Base-by-base conservation (phyloP, 2,113 vertebrate species). In the Triplophysa dalaica region DNA sequence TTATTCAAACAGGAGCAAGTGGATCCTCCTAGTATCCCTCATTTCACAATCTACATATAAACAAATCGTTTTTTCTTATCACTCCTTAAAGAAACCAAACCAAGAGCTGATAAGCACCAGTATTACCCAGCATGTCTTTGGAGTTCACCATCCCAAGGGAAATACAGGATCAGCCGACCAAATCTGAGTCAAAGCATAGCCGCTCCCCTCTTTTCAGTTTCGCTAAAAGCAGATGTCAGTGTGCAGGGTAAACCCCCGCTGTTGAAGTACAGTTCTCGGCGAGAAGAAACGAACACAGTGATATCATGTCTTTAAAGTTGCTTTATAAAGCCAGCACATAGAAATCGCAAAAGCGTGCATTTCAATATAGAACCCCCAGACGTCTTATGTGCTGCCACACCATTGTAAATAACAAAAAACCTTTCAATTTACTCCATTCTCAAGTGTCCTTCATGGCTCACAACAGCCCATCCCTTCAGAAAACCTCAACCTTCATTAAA, bases 1-100 rank as follows among this genome's bases (percentile, higher is more conserved):
- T 88, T 74, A 81, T 61, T 77, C 75, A 81, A 81, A 82, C 75
- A 83, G 41, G 85, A 70, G 52, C 76, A 76, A 80, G 62, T 61
- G 63, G 77, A 68, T 75, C 70, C 84, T 85, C 66, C 38, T 11
- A 75, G 12, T 16, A 12, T 61, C 10, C 82, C 75, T 75, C 21
- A 61, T 81, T 75, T 73, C 85, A 85, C 83, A 79, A 80, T 85
- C 84, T 83, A 79, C 84, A 85, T 87, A 88, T 87, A 77, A 89
- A 89, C 88, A 92, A 90, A 88, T 79, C 70, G 77, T 81, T 86
- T 87, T 76, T 84, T 79, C 79, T 83, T 86, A 83, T 75, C 84
- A 87, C 86, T 79, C 86, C 76, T 87, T 83, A 86, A 86, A 88
- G 86, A 89, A 81, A 88, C 83, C 62, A 76, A 84, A 13, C 56